phyloP scores from a whole-genome alignment of 2,113 vertebrate genomes.

The Cyprinodon brontotheroides region DNA sequence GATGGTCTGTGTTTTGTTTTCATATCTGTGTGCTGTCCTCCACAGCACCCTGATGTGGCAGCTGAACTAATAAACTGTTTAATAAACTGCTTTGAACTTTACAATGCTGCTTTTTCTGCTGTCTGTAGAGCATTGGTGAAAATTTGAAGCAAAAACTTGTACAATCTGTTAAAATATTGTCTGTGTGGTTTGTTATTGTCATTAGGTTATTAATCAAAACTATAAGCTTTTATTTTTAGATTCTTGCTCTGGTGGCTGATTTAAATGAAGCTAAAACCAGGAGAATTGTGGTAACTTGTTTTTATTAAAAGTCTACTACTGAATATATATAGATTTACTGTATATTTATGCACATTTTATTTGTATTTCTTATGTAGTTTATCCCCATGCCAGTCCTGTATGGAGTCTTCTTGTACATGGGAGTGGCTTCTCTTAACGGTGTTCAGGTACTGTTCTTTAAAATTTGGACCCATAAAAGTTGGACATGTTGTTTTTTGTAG shows the following conservation, averaged over 20 bases:
- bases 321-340: not conserved
- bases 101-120: not conserved
- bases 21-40: not conserved
- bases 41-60: conserved; percentile 59
- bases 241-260: too few relatives aligned
- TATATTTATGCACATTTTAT: not conserved
- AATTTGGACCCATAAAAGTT: not conserved
- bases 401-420: conserved; percentile 84
- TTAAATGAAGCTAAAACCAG: too few relatives aligned
- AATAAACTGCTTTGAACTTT: conserved; percentile 2
- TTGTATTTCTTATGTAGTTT: conserved; percentile 57
- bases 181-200: too few relatives aligned
- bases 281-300: too few relatives aligned
- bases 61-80: conserved; percentile 69
- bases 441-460: conserved; percentile 74
- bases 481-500: not conserved
- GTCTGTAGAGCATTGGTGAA: too few relatives aligned
- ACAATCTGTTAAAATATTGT: not conserved
- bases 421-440: conserved; percentile 81
- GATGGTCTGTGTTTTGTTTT: conserved; percentile 10
- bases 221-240: not conserved
- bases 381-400: conserved; percentile 84
- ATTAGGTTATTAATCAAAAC: not conserved
- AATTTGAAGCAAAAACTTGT: too few relatives aligned
- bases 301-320: too few relatives aligned